phyloP scores from a whole-genome alignment of 2,888 invertebrate species.

The Helleia helle region DNA sequence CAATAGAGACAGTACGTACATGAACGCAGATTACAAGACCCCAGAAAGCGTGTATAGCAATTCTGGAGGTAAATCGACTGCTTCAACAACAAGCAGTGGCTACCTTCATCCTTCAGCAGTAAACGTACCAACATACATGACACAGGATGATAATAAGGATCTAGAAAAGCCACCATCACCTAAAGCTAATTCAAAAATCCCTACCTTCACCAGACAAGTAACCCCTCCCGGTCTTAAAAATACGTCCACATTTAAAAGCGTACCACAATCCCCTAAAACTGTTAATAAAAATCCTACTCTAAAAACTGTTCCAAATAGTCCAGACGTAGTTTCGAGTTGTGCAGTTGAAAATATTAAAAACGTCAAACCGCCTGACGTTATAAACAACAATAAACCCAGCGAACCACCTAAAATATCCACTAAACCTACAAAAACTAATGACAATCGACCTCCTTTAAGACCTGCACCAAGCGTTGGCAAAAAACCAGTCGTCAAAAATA shows the following conservation, averaged over 20 bases:
- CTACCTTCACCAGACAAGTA: slow-evolving; percentile 57
- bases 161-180: slow-evolving; percentile 56
- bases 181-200: slow-evolving; percentile 62
- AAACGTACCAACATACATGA: slow-evolving; percentile 72
- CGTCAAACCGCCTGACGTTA: slow-evolving; percentile 76
- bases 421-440: slow-evolving; percentile 56
- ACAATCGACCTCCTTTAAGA: slow-evolving; percentile 52
- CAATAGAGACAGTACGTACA: slow-evolving; percentile 72
- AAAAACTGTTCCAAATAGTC: slow-evolving; percentile 72
- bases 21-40: slow-evolving; percentile 75
- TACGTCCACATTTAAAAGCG: slow-evolving; percentile 52
- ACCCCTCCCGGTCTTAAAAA: slow-evolving; percentile 68
- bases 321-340: slow-evolving; percentile 83
- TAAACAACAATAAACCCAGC: slow-evolving; percentile 56
- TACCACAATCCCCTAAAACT: slow-evolving; percentile 54
- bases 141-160: slow-evolving; percentile 28
- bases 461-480: slow-evolving; percentile 53
- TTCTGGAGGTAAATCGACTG: slow-evolving; percentile 74
- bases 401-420: slow-evolving; percentile 61
- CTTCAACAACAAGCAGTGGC: slow-evolving; percentile 79
- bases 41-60: slow-evolving; percentile 78
- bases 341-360: slow-evolving; percentile 64
- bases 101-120: slow-evolving; percentile 83
- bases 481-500: slow-evolving; percentile 40
- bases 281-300: slow-evolving; percentile 36